Evolutionary conservation across 2,797 vertebrate species (phyloP).

Genomic region (Momotus momota): DNA sequence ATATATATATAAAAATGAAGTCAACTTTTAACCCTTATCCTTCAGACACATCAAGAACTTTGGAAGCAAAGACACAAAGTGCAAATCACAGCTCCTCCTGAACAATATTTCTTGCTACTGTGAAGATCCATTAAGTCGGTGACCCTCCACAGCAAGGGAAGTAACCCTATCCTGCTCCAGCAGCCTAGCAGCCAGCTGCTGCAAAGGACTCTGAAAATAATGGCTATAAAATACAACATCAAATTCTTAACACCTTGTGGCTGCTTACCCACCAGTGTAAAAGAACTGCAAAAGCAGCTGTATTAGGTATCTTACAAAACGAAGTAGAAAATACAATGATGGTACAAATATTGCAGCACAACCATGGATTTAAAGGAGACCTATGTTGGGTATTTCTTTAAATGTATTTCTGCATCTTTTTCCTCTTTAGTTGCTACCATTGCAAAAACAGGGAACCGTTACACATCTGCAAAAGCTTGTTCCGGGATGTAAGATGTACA

Average conservation of each 20-base stretch:
- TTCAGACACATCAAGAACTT: neutral
- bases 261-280: neutral
- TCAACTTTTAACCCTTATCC: neutral
- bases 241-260: neutral
- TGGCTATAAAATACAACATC: neutral
- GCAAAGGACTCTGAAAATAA: neutral
- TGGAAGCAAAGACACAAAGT: neutral
- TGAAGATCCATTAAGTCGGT: neutral
- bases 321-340: neutral
- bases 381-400: fast-evolving
- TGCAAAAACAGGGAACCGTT: neutral
- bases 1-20: neutral
- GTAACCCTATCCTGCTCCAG: neutral
- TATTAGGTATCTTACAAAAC: neutral
- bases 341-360: neutral
- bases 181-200: neutral
- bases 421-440: neutral
- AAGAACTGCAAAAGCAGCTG: neutral
- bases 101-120: neutral
- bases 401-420: neutral
- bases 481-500: neutral
- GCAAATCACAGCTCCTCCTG: neutral
- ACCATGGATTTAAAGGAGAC: neutral
- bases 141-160: neutral
- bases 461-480: neutral